Percentiles rank a stretch among this genome's conserved stretches.
These are phyloP conservation scores for Eupsittula cactorum DNA, from an alignment of 2,113 vertebrate species.

Conservation along the genomic window DNA sequence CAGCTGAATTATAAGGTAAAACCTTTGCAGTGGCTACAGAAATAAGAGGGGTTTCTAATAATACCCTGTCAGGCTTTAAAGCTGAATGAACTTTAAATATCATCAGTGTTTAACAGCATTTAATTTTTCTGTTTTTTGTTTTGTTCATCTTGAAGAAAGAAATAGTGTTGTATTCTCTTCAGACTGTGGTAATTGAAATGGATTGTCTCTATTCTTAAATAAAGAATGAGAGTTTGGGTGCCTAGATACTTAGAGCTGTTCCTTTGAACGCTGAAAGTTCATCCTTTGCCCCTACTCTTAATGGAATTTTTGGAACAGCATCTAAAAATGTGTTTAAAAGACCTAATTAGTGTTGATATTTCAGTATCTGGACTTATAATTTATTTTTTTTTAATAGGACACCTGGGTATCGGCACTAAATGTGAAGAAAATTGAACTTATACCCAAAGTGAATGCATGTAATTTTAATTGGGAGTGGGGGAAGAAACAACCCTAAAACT, in stretches of 20 bases:
- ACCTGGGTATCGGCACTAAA: neutral
- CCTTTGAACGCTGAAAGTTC: neutral
- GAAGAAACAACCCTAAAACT: neutral
- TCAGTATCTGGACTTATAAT: neutral
- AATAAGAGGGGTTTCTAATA: neutral
- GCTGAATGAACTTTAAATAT: slow-evolving; percentile 14
- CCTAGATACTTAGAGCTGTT: neutral
- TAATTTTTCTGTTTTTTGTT: neutral
- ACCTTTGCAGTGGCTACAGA: neutral
- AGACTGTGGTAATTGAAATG: neutral
- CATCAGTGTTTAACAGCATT: neutral
- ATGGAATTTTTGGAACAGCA: neutral
- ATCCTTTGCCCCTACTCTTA: neutral
- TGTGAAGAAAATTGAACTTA: neutral
- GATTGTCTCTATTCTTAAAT: neutral
- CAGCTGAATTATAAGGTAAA: neutral
- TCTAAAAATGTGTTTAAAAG: neutral
- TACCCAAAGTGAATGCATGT: neutral
- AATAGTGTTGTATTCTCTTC: neutral
- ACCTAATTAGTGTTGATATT: slow-evolving; percentile 24
- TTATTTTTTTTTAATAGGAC: neutral
- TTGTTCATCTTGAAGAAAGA: neutral
- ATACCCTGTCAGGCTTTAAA: neutral
- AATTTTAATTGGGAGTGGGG: neutral
- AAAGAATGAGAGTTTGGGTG: neutral